Base-by-base conservation (phyloP, 2,888 invertebrate species). In the Nomada fucata region DNA sequence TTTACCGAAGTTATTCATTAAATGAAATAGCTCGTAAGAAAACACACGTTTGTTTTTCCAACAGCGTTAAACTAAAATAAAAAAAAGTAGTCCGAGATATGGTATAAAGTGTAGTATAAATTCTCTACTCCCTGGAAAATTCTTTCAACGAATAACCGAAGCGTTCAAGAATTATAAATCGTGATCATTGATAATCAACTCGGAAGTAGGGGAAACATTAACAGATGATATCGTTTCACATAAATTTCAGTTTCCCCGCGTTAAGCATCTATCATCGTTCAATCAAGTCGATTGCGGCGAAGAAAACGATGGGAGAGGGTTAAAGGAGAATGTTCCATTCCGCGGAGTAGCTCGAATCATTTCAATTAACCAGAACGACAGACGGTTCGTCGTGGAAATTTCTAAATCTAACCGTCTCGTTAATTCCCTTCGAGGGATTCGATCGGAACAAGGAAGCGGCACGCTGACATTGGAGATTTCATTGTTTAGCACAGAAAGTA, bases 391-490 rank as follows among this genome's bases (percentile, higher is more conserved):
- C 10, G 29, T n/a, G 50, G 50, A 57, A 15, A 76, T 69, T 20
- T 26, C 70, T 23, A 59, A 67, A 71, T 18, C 23, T 18, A 44
- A n/a, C 20, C 47, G 57, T 73, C 64, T 53, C 72, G 15, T 68
- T 53, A 69, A 68, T 68, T 80, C 67, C 57, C 73, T 69, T 53
- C 67, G 26, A 68, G 23, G 67, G 42, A 72, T 59, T 64, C 26
- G n/a, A 18, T 36, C 23, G 50, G 23, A 50, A 55, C 36, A 47
- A 42, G 13, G 23, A 60, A 44, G 7, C n/a, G 29, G 65, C 23
- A 3, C 9, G 57, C 57, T 68, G 71, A 67, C 76, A 55, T 71
- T 76, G 76, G 47, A 65, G 71, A 72, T 79, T 78, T 72, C 64
- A 77, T 36, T 59, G 23, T 77, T 36, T 36, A 36, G 36, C 36